Base-by-base conservation (phyloP, 2,797 vertebrate species). In the Cyprinodon diabolis region DNA sequence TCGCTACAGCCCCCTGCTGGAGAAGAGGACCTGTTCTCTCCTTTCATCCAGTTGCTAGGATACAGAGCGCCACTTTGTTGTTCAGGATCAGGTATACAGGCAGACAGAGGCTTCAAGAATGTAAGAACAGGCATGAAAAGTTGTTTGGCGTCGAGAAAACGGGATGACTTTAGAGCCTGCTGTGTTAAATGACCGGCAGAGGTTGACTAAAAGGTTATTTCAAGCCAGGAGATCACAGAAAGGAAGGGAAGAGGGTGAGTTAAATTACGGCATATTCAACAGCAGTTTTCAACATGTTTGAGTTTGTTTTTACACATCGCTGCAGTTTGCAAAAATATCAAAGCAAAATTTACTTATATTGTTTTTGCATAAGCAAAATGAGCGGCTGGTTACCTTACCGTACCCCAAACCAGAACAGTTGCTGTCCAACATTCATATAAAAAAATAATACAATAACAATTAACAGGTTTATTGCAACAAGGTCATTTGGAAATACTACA, bases 41-140 rank as follows among this genome's bases (percentile, higher is more conserved):
- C 15, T 66, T 51, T 30, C 58, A 14, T 4, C 71, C 56, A 86
- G 92, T 93, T 93, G 92, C 92, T 92, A 91, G 71, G 93, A 84
- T 76, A 94, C 89, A 15, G 65, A 76, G 72, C 77, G 68, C 75
- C 12, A 76, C 79, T 69, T 37, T 60, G 74, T 43, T 21, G 25
- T 70, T 66, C 51, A 3, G 52, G 49, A 52, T 81, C 63, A 48
- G 5, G 67, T 60, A 23, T n/a, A 69, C 67, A 55, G 0, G 21
- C 47, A 52, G 47, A 8, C 23, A 51, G 2, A 55, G 35, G 4
- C 6, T 30, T 66, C 37, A 47, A 67, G 62, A 21, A 9, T 43
- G 14, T 12, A 47, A 30, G 21, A 23, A 10, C 21, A 56, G n/a
- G 9, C 1, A 13, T 15, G 3, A 51, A 49, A 30, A 48, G 47